Conservation (phyloP, 2,797 vertebrate genomes). For the Nasua narica region DNA sequence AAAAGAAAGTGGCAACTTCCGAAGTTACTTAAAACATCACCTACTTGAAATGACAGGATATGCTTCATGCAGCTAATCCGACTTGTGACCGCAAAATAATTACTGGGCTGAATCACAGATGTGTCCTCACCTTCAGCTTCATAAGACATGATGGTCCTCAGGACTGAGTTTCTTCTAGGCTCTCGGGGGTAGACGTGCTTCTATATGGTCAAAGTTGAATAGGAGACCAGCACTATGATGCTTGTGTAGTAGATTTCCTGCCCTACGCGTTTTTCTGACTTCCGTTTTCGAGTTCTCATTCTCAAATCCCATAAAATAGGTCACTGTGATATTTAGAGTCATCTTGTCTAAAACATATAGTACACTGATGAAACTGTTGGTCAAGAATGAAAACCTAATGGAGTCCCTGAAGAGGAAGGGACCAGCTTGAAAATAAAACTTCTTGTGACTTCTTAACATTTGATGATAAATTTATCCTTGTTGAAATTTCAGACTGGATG, state of each 20-base stretch:
- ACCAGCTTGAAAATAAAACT: conserved; percentile 13
- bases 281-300: conserved; percentile 14
- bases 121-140: neutral
- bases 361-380: neutral
- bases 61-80: neutral
- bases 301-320: neutral
- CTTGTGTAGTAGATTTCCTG: neutral
- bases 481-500: conserved; percentile 20
- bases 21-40: conserved; percentile 29
- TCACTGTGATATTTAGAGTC: neutral
- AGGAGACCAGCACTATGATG: neutral
- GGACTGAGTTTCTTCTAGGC: neutral
- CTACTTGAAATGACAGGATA: neutral
- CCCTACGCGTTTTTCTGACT: neutral
- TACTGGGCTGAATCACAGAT: neutral
- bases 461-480: conserved; percentile 19
- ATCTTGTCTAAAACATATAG: neutral
- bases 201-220: neutral
- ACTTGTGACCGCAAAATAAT: neutral
- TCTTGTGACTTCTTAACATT: neutral
- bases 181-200: neutral
- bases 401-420: neutral
- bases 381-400: conserved; percentile 28
- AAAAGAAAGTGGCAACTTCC: neutral
- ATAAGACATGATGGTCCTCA: neutral